Conservation (phyloP, 2,797 vertebrate species). For the Phrynocephalus guinanensis region DNA sequence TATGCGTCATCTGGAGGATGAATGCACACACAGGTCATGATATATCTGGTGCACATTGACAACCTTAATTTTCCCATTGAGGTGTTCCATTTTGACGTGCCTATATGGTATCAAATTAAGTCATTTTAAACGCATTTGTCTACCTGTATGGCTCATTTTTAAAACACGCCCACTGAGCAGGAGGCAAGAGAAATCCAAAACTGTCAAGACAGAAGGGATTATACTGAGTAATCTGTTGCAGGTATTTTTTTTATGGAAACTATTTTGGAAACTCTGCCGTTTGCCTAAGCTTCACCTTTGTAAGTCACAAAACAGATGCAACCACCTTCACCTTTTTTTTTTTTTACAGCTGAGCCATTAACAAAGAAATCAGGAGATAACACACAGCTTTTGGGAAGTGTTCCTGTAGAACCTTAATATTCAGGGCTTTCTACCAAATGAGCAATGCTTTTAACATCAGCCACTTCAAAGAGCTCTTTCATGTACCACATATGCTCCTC, state of each 20-base stretch:
- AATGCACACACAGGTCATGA: not conserved
- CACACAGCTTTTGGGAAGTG: rapidly evolving
- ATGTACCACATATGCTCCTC: slow-evolving; percentile 63
- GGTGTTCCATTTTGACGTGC: not conserved
- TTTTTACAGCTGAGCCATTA: slow-evolving; percentile 7
- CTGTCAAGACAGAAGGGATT: not conserved
- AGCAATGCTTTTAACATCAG: slow-evolving; percentile 60
- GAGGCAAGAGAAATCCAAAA: not conserved
- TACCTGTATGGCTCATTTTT: not conserved
- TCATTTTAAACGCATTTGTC: not conserved
- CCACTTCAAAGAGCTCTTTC: slow-evolving; percentile 74
- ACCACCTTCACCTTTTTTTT: not conserved
- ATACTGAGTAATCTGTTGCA: not conserved
- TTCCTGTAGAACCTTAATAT: slow-evolving; percentile 42
- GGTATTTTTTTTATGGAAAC: no score
- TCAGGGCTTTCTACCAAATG: slow-evolving; percentile 49
- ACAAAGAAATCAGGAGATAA: slow-evolving; percentile 15
- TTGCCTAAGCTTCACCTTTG: not conserved
- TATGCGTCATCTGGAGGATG: not conserved
- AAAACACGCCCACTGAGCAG: no score
- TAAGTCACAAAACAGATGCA: slow-evolving; percentile 2
- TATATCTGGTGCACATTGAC: no score
- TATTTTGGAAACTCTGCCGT: not conserved
- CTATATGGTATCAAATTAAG: not conserved
- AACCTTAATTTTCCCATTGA: not conserved